Percentiles rank a stretch among this genome's conserved stretches.
Conservation (phyloP, 2,888 invertebrate species). For the Thyatira batis region DNA sequence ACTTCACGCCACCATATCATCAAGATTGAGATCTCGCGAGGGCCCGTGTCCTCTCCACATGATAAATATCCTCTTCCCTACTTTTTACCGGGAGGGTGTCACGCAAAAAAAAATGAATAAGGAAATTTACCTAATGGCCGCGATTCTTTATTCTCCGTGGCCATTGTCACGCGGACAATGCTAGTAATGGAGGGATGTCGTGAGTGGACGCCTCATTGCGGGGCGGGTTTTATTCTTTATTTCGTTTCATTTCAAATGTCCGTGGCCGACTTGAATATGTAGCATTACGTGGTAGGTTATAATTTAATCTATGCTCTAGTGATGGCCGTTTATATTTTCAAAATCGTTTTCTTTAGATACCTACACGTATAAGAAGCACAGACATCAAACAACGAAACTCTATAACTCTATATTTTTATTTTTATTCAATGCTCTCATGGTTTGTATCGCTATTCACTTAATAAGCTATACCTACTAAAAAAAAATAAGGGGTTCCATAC, state of each 20-base stretch:
- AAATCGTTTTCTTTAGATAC: too few species aligned
- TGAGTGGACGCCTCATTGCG: constrained; percentile 63
- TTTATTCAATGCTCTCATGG: too few species aligned
- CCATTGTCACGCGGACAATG: constrained; percentile 79
- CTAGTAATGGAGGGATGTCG: constrained; percentile 79
- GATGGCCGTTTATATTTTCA: too few species aligned
- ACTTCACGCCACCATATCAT: constrained; percentile 43
- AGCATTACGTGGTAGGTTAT: constrained; percentile 28
- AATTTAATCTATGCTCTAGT: too few species aligned
- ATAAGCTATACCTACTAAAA: too few species aligned
- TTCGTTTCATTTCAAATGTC: constrained; percentile 52
- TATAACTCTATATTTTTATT: too few species aligned
- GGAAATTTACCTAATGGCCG: constrained; percentile 82
- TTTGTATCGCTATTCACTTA: too few species aligned
- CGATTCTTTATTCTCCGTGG: constrained; percentile 78
- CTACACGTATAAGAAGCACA: too few species aligned
- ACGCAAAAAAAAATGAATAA: constrained; percentile 81
- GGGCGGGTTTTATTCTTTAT: constrained; percentile 48
- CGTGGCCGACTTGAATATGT: constrained; percentile 37
- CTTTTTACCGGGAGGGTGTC: constrained; percentile 73
- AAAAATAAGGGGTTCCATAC: too few species aligned
- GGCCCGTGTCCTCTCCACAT: constrained; percentile 50
- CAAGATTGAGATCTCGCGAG: constrained; percentile 71
- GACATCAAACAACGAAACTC: too few species aligned
- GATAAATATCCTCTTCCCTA: constrained; percentile 72